A percentile compares a stretch with the other conserved stretches of the same genome.
These are phyloP conservation scores for Labeo rohita DNA, from an alignment of 2,113 vertebrate genomes.

Conservation along the genomic window DNA sequence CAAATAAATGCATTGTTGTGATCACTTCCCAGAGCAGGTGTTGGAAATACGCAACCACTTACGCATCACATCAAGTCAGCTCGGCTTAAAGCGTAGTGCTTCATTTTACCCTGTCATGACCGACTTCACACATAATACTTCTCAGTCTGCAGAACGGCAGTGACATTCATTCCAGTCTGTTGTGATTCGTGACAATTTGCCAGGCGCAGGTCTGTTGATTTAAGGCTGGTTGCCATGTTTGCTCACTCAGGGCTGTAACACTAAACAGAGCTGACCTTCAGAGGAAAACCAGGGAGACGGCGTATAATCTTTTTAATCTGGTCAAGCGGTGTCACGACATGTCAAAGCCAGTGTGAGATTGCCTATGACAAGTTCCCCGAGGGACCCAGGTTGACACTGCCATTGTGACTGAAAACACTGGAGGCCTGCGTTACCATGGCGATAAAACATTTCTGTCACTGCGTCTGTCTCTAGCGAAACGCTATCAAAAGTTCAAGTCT, in stretches of 20 bases:
- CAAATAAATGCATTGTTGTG: slow-evolving; percentile 41
- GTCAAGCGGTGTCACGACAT: slow-evolving; percentile 50
- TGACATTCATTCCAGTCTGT: slow-evolving; percentile 38
- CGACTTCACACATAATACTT: slow-evolving; percentile 4
- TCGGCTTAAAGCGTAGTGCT: not conserved
- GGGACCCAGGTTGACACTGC: slow-evolving; percentile 45
- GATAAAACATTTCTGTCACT: slow-evolving; percentile 29
- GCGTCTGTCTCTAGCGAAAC: not conserved
- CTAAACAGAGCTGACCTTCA: slow-evolving; percentile 58
- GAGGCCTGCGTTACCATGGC: slow-evolving; percentile 17
- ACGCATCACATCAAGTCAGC: not conserved
- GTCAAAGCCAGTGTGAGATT: slow-evolving; percentile 44
- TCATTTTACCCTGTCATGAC: slow-evolving; percentile 7
- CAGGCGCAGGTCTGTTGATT: slow-evolving; percentile 35
- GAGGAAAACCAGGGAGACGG: slow-evolving; percentile 39
- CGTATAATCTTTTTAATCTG: slow-evolving; percentile 55
- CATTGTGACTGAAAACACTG: slow-evolving; percentile 20
- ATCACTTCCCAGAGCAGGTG: not conserved
- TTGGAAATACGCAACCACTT: not conserved
- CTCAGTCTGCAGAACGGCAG: not conserved
- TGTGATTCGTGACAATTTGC: slow-evolving; percentile 34
- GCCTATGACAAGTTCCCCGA: slow-evolving; percentile 51
- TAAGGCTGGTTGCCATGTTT: slow-evolving; percentile 36
- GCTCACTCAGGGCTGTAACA: slow-evolving; percentile 31
- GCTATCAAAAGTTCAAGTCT: not conserved